phyloP scores from a whole-genome alignment of 2,888 invertebrate genomes.

The Mythimna loreyi region DNA sequence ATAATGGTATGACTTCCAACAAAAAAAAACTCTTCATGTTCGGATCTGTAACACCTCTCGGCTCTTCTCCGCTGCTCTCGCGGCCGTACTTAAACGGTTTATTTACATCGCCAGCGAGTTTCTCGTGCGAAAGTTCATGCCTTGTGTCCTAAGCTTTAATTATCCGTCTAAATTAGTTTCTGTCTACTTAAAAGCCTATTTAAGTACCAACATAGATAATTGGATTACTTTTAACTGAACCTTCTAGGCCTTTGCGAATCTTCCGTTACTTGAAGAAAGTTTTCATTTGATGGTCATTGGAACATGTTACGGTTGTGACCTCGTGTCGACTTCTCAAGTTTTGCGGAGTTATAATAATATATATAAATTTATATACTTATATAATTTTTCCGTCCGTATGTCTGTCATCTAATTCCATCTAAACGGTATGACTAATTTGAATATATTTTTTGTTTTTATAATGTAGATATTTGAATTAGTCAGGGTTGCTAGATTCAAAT shows the following conservation, averaged over 20 bases:
- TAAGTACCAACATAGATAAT: slow-evolving; percentile 58
- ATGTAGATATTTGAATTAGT: too few species aligned
- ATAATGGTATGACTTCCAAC: too few species aligned
- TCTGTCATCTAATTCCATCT: too few species aligned
- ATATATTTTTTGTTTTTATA: too few species aligned
- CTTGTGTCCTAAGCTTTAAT: slow-evolving; percentile 69
- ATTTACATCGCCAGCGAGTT: slow-evolving; percentile 62
- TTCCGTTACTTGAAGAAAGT: slow-evolving; percentile 24
- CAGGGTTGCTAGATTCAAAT: too few species aligned
- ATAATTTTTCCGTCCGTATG: too few species aligned
- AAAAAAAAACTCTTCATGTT: too few species aligned
- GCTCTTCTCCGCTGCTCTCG: slow-evolving; percentile 6
- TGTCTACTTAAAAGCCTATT: slow-evolving; percentile 60
- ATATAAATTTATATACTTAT: too few species aligned
- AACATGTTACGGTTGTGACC: neutral
- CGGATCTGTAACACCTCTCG: neutral
- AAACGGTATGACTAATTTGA: too few species aligned
- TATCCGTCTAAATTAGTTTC: slow-evolving; percentile 70
- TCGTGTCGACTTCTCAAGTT: neutral
- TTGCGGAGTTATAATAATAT: too few species aligned
- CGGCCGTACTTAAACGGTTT: slow-evolving; percentile 61
- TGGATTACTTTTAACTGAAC: slow-evolving; percentile 55
- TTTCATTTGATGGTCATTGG: neutral
- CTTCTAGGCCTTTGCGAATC: slow-evolving; percentile 21
- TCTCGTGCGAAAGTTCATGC: slow-evolving; percentile 73